Evolutionary conservation across 2,113 vertebrate genomes (phyloP), one percentile per base, ranked within the genome.

Genomic region (Trematocara macrostoma): DNA sequence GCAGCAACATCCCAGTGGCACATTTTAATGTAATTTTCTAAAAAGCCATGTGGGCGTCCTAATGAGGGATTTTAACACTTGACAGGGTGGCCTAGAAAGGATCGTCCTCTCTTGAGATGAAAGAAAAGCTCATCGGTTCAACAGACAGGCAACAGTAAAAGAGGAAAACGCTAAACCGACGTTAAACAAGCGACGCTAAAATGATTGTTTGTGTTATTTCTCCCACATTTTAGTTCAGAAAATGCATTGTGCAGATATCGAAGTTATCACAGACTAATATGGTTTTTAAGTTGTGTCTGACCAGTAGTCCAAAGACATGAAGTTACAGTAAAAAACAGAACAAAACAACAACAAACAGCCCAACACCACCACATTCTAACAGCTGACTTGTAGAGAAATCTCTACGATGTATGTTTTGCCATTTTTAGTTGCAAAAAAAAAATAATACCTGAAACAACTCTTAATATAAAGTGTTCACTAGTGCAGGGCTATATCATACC

Each of bases 1-100:
- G 88, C 74, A 12, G 90, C 52, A 76, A 91, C 85, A 18, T 59
- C 82, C 79, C 64, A 55, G 23, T 2, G 20, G 20, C 38, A 23
- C 20, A 88, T 64, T 84, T 86, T 53, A 89, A 71, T 74, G 89
- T 64, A 8, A 88, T 89, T 87, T 86, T 42, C 84, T 86, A 71
- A 85, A 91, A 84, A 88, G 88, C 86, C 71, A 10, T 5, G 61
- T 29, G 82, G 78, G 69, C 6, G 2, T 52, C 78, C 51, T 18
- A 3, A 56, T 38, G 74, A 83, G 15, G 59, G 90, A 87, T 85
- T 89, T 88, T 82, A 79, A 90, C 83, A 61, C 87, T 81, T 35
- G 64, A 26, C 86, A 45, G 51, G 61, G 5, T 20, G 52, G 52
- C 82, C 15, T 7, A 5, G 26, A 76, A 69, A 80, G 78, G 83